Evolutionary conservation across 2,888 invertebrate species (phyloP).

Genomic region (Cybosia mesomella): DNA sequence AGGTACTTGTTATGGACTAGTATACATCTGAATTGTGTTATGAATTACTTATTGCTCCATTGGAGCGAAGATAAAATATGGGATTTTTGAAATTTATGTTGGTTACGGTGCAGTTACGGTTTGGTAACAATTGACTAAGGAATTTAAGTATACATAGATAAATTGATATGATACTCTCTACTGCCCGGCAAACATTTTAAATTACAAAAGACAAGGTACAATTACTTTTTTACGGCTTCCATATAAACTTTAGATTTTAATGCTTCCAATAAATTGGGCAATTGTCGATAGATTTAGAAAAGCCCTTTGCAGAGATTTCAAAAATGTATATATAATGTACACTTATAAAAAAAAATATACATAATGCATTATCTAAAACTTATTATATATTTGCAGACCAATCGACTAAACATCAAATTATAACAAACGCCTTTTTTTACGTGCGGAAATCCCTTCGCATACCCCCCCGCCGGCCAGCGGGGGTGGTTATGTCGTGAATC

Average conservation of each 20-base stretch:
- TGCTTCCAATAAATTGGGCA: not conserved
- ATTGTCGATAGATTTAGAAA: too few species aligned
- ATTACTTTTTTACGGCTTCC: not conserved
- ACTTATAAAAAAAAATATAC: too few species aligned
- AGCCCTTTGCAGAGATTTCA: too few species aligned
- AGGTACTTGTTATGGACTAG: not conserved
- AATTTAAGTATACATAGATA: not conserved
- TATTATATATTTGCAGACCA: too few species aligned
- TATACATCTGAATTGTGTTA: constrained; percentile 6
- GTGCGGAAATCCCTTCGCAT: too few species aligned
- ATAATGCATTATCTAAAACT: too few species aligned
- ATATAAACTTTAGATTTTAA: not conserved
- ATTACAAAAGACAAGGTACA: not conserved
- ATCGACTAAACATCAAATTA: too few species aligned
- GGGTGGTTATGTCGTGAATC: too few species aligned
- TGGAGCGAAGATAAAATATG: not conserved
- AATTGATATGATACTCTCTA: not conserved
- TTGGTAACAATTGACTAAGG: not conserved
- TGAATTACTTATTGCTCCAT: not conserved
- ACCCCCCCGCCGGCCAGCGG: too few species aligned
- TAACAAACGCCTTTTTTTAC: too few species aligned
- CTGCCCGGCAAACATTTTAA: not conserved
- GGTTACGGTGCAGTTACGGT: not conserved
- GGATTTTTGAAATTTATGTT: not conserved
- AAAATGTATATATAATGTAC: too few species aligned